Evolutionary conservation across 1,140 invertebrate species (phyloP).

Genomic region (Aethina tumida): DNA sequence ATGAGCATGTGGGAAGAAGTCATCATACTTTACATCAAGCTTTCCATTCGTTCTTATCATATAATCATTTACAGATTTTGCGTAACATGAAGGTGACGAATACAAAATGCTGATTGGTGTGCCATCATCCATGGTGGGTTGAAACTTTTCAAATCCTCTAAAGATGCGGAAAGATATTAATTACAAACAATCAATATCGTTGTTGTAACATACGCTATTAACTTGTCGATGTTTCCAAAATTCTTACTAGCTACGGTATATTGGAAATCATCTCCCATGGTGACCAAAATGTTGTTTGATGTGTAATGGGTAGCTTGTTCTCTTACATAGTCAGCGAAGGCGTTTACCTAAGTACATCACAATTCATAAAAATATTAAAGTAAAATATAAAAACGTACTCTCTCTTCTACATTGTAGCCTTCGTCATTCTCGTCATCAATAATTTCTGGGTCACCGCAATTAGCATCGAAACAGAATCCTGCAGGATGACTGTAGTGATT

Average conservation of each 20-base stretch:
- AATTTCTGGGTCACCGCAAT: slow-evolving; percentile 56
- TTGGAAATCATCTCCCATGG: slow-evolving; percentile 34
- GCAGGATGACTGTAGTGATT: slow-evolving; percentile 52
- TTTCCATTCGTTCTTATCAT: slow-evolving; percentile 25
- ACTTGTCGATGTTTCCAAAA: slow-evolving; percentile 61
- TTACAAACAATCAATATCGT: not conserved
- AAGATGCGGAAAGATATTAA: slow-evolving; percentile 6
- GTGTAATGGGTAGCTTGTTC: slow-evolving; percentile 17
- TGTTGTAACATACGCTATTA: slow-evolving; percentile 49
- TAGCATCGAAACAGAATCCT: slow-evolving; percentile 64
- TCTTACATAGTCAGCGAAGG: slow-evolving; percentile 33
- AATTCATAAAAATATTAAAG: slow-evolving; percentile 25
- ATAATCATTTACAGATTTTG: slow-evolving; percentile 47
- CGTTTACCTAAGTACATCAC: no score
- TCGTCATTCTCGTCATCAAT: slow-evolving; percentile 40
- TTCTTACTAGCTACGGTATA: slow-evolving; percentile 47
- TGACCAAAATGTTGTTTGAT: slow-evolving; percentile 27
- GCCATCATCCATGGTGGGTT: slow-evolving; percentile 16
- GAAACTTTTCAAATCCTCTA: slow-evolving; percentile 48
- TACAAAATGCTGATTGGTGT: slow-evolving; percentile 61
- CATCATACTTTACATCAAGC: slow-evolving; percentile 17
- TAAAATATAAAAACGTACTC: slow-evolving; percentile 20
- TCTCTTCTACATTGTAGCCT: slow-evolving; percentile 42
- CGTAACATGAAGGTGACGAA: slow-evolving; percentile 67
- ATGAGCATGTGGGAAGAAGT: slow-evolving; percentile 80